Percentiles rank a stretch among this genome's conserved stretches.
phyloP scores from a whole-genome alignment of 2,888 invertebrate species.

The Darwinula stevensoni region DNA sequence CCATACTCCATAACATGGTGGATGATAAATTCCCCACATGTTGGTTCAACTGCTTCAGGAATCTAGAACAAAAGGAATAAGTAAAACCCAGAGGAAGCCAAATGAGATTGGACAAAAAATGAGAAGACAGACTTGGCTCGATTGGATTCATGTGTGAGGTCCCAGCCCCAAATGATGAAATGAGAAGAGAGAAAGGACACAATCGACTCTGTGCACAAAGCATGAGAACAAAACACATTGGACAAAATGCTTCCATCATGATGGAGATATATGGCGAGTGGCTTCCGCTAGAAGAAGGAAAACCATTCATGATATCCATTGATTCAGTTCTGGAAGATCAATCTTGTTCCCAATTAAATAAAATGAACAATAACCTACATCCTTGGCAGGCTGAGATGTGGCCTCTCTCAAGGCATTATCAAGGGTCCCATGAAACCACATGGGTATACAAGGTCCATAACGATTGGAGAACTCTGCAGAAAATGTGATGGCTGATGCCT shows the following conservation, averaged over 20 bases:
- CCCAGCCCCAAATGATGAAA: constrained; percentile 92
- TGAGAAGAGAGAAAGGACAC: constrained; percentile 61
- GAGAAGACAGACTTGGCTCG: constrained; percentile 22
- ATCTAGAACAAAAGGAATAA: no score
- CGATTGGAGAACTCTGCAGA: constrained; percentile 51
- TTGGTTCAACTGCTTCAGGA: no score
- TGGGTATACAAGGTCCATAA: constrained; percentile 58
- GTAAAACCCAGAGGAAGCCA: no score
- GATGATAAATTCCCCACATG: no score
- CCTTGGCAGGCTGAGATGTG: constrained; percentile 58
- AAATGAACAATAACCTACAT: constrained; percentile 30
- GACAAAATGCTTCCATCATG: constrained; percentile 80
- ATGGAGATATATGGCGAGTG: constrained; percentile 80
- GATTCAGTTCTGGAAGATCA: no score
- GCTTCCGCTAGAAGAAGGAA: constrained; percentile 36
- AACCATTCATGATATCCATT: not conserved
- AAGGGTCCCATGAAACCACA: constrained; percentile 66
- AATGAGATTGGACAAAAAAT: no score
- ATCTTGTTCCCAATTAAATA: no score
- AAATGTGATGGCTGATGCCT: constrained; percentile 55
- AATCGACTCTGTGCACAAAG: constrained; percentile 68
- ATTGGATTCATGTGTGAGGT: constrained; percentile 64
- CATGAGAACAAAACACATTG: constrained; percentile 87
- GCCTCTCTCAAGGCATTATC: constrained; percentile 74
- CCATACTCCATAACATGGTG: no score